A percentile compares a stretch with the other conserved stretches of the same genome.
Conservation (phyloP, 2,113 vertebrate genomes). For the Pithys albifrons region DNA sequence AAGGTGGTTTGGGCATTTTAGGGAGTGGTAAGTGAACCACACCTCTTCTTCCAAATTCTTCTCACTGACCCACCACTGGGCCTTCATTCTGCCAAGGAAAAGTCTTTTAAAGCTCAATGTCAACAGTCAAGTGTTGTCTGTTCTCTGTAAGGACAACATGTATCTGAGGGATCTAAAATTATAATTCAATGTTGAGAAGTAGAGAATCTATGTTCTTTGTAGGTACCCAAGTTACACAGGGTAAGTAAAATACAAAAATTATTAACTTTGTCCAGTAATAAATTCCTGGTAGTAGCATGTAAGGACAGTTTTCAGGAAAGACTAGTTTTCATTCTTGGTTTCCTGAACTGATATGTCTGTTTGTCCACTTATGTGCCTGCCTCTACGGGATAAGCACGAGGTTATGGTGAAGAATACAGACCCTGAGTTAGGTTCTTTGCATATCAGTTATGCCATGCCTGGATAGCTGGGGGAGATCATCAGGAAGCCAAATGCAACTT, state of each 20-base stretch:
- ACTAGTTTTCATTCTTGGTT: background rate
- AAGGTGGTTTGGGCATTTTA: constrained; percentile 1
- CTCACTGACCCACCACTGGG: background rate
- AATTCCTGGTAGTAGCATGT: background rate
- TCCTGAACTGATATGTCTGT: background rate
- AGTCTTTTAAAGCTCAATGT: constrained; percentile 5
- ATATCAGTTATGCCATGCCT: background rate
- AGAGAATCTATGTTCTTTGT: background rate
- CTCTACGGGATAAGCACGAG: background rate
- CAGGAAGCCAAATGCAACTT: background rate
- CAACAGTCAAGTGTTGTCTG: constrained; percentile 26
- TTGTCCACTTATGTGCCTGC: background rate
- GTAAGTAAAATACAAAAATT: background rate
- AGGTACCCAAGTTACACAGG: background rate
- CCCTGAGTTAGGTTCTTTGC: background rate
- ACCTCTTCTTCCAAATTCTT: constrained; percentile 4
- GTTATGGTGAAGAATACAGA: background rate
- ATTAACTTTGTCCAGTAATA: background rate
- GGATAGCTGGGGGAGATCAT: background rate
- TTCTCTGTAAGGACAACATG: constrained; percentile 18
- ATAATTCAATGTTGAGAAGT: background rate
- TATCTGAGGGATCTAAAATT: constrained; percentile 42
- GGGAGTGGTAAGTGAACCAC: background rate
- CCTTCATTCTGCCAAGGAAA: constrained; percentile 13
- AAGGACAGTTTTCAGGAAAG: background rate